phyloP scores from a whole-genome alignment of 2,888 invertebrate genomes.

The Drosophila subsilvestris region DNA sequence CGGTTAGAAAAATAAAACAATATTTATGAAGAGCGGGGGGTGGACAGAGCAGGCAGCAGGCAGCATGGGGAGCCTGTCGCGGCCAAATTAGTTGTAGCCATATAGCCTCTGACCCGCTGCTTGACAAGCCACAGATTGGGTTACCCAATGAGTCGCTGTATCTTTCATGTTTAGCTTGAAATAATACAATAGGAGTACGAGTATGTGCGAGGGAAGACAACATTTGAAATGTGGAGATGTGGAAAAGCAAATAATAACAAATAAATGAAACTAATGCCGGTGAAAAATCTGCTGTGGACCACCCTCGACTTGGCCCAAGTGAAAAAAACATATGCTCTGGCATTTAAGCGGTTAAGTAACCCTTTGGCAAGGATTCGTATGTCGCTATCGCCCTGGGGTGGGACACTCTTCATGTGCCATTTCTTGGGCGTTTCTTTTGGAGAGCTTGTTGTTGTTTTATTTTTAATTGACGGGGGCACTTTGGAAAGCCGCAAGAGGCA shows the following conservation, averaged over 20 bases:
- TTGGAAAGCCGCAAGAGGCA: slow-evolving; percentile 54
- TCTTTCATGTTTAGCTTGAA: slow-evolving; percentile 57
- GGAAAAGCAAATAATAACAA: slow-evolving; percentile 71
- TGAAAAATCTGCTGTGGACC: slow-evolving; percentile 49
- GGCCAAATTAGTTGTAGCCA: slow-evolving; percentile 68
- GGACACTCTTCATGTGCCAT: slow-evolving; percentile 51
- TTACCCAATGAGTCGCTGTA: slow-evolving; percentile 64
- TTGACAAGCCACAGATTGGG: slow-evolving; percentile 73
- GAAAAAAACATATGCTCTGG: slow-evolving; percentile 62
- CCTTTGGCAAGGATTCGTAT: slow-evolving; percentile 54
- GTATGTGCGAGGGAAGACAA: slow-evolving; percentile 19
- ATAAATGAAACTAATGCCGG: slow-evolving; percentile 70
- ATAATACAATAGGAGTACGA: slow-evolving; percentile 34
- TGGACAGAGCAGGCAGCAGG: slow-evolving; percentile 11
- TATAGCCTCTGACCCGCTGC: slow-evolving; percentile 66
- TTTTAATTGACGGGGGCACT: slow-evolving; percentile 70
- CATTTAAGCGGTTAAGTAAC: slow-evolving; percentile 68
- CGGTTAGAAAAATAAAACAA: slow-evolving; percentile 63
- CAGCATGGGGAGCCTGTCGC: slow-evolving; percentile 35
- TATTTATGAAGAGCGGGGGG: slow-evolving; percentile 1
- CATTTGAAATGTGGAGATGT: slow-evolving; percentile 65
- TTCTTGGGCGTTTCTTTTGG: slow-evolving; percentile 45
- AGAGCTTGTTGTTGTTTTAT: slow-evolving; percentile 28
- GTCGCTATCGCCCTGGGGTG: slow-evolving; percentile 34
- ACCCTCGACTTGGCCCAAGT: slow-evolving; percentile 47